A percentile compares a stretch with the other conserved stretches of the same genome.
Evolutionary conservation across 2,113 vertebrate genomes (phyloP).

Genomic region (Python bivittatus): DNA sequence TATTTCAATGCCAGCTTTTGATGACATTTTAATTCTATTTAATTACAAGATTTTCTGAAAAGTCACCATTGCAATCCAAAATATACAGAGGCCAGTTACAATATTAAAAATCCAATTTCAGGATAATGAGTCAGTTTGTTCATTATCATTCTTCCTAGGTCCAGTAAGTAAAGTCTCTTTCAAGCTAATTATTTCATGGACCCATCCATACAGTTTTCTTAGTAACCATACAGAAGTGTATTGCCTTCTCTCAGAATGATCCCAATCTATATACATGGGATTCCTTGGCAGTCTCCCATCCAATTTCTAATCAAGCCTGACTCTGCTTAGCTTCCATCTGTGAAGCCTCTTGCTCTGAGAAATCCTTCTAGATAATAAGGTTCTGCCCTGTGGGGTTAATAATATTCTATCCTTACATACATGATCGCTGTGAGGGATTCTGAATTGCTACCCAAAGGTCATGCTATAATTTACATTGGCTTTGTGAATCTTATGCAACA

Average conservation of each 20-base stretch:
- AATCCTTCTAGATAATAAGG: neutral
- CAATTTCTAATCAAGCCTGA: neutral
- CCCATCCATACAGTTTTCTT: neutral
- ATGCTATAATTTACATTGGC: neutral
- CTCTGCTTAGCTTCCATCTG: neutral
- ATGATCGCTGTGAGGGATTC: neutral
- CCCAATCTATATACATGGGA: neutral
- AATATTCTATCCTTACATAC: neutral
- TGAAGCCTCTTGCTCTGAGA: neutral
- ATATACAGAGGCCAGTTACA: neutral
- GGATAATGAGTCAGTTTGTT: neutral
- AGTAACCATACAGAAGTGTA: neutral
- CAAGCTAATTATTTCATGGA: neutral
- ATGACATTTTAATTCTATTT: neutral
- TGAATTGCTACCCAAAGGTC: neutral
- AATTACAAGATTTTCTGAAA: neutral
- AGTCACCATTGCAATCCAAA: conserved; percentile 9
- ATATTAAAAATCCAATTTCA: neutral
- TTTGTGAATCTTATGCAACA: neutral
- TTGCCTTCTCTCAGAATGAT: neutral
- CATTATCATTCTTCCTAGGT: neutral
- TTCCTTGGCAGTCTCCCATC: neutral
- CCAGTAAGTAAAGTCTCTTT: neutral
- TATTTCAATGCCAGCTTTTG: neutral
- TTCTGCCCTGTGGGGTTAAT: neutral